Percentiles rank a stretch among this genome's conserved stretches.
Conservation (phyloP, 2,888 invertebrate species). For the Caradrina clavipalpis region DNA sequence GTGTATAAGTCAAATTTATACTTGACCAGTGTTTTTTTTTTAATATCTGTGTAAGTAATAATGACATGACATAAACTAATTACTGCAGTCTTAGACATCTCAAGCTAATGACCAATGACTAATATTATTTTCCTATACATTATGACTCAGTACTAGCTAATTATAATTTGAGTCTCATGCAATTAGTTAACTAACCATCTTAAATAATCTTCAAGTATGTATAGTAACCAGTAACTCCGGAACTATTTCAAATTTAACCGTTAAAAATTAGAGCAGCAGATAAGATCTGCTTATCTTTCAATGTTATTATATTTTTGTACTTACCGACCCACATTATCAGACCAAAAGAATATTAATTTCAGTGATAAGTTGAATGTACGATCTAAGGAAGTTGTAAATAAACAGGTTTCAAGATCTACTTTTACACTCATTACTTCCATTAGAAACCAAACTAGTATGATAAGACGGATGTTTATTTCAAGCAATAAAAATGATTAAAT, state of each 20-base stretch:
- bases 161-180: background rate
- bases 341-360: background rate
- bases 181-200: background rate
- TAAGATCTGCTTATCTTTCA: slow-evolving; percentile 3
- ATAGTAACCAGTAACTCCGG: background rate
- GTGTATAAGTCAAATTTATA: too few relatives aligned
- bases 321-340: background rate
- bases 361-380: slow-evolving; percentile 14
- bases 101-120: background rate
- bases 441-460: slow-evolving; percentile 26
- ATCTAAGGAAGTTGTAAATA: slow-evolving; percentile 1
- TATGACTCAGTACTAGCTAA: slow-evolving; percentile 6
- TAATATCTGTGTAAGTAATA: background rate
- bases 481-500: slow-evolving; percentile 20
- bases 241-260: background rate
- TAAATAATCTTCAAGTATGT: background rate
- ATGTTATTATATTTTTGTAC: background rate
- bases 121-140: slow-evolving; percentile 1
- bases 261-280: slow-evolving; percentile 19
- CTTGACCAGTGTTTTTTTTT: too few relatives aligned
- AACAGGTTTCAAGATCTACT: slow-evolving; percentile 1
- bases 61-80: background rate
- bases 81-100: background rate
- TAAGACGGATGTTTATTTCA: slow-evolving; percentile 21
- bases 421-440: slow-evolving; percentile 16